Evolutionary conservation across 2,113 vertebrate species (phyloP).

Genomic region (Phaetusa simplex): DNA sequence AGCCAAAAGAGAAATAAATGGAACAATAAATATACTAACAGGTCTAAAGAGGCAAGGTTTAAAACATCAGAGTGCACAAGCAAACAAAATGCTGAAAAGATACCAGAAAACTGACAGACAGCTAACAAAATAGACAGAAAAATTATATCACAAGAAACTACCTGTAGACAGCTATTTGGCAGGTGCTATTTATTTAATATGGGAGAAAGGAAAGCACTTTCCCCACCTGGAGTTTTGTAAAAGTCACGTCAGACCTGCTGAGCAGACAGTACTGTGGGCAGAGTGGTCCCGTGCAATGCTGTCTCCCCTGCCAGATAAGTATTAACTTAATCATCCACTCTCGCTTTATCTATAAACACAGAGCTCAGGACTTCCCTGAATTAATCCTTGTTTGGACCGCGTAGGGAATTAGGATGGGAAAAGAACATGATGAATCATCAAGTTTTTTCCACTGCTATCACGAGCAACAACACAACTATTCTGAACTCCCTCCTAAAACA

Average conservation of each 20-base stretch:
- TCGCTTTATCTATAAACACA: constrained; percentile 18
- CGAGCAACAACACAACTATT: neutral
- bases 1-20: neutral
- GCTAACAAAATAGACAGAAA: neutral
- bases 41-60: neutral
- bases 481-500: neutral
- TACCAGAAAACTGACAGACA: neutral
- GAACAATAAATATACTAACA: neutral
- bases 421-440: neutral
- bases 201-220: neutral
- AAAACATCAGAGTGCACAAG: neutral
- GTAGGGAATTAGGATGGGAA: neutral
- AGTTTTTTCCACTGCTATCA: neutral
- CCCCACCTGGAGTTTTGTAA: neutral
- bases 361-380: neutral
- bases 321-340: neutral
- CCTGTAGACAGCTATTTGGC: neutral
- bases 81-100: neutral
- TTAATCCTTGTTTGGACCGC: neutral
- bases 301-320: neutral
- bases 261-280: neutral
- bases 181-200: neutral
- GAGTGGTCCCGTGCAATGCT: neutral
- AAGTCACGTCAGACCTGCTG: neutral
- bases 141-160: neutral